These are phyloP conservation scores for Nyctereutes procyonoides DNA, from an alignment of 2,113 vertebrate species.

Conservation along the genomic window DNA sequence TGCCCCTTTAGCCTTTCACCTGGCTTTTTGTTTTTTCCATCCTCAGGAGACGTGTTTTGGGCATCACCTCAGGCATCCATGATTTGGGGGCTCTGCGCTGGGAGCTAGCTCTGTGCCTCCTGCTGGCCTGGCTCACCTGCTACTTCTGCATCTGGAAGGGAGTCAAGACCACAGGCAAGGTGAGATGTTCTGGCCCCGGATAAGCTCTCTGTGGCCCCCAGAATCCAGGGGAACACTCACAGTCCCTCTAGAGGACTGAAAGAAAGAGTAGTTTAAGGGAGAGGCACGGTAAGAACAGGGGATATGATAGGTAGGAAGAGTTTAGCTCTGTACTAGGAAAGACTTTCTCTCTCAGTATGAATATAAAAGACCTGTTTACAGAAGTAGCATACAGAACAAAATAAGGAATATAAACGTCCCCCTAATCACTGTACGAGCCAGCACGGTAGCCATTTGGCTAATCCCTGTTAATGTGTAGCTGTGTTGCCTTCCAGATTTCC, in stretches of 20 bases:
- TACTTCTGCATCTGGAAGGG: conserved; percentile 99
- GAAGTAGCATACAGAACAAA: background rate
- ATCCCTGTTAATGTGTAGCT: rapidly evolving
- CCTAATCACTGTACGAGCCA: background rate
- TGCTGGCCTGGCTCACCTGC: conserved; percentile 94
- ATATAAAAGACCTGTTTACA: background rate
- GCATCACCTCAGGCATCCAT: conserved; percentile 90
- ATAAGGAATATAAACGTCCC: background rate
- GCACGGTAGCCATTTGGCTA: rapidly evolving
- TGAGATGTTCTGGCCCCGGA: conserved; percentile 89
- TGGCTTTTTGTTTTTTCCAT: conserved; percentile 55
- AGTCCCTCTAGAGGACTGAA: background rate
- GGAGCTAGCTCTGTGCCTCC: conserved; percentile 94
- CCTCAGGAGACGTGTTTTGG: conserved; percentile 91
- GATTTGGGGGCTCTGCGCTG: conserved; percentile 92
- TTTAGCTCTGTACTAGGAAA: background rate
- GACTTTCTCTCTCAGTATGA: background rate
- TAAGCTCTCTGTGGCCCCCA: conserved; percentile 84
- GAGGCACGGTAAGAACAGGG: background rate
- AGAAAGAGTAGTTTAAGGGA: background rate
- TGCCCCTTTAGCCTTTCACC: conserved; percentile 41
- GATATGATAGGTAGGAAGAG: rapidly evolving
- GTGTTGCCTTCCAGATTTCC: background rate
- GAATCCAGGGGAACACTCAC: background rate
- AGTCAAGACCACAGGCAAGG: conserved; percentile 96